These are phyloP conservation scores for Acrobasis suavella DNA, from an alignment of 2,888 invertebrate species.

Conservation along the genomic window DNA sequence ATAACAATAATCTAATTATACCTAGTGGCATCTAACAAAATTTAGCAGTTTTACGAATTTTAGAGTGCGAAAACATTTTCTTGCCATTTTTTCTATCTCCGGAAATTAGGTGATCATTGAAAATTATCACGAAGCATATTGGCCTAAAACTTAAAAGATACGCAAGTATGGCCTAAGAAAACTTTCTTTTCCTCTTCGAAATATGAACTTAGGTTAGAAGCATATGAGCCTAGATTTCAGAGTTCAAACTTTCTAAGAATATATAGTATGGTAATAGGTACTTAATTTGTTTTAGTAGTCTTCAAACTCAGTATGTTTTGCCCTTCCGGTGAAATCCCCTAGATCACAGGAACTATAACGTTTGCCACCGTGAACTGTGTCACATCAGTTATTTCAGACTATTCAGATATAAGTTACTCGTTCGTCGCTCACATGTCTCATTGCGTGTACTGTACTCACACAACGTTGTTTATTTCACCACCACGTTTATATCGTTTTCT, in stretches of 20 bases:
- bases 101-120: too few relatives aligned
- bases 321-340: conserved; percentile 7
- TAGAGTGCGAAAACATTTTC: too few relatives aligned
- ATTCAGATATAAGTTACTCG: not conserved
- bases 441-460: not conserved
- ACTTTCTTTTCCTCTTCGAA: too few relatives aligned
- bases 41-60: too few relatives aligned
- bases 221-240: too few relatives aligned
- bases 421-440: not conserved
- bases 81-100: too few relatives aligned
- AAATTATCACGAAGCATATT: too few relatives aligned
- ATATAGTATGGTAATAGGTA: not conserved
- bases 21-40: too few relatives aligned
- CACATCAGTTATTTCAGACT: conserved; percentile 10
- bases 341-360: conserved; percentile 18
- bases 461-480: not conserved
- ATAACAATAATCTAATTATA: too few relatives aligned
- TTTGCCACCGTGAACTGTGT: conserved; percentile 13
- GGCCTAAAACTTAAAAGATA: too few relatives aligned
- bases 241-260: not conserved
- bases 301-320: conserved; percentile 4
- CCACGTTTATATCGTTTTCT: not conserved
- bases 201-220: too few relatives aligned
- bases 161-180: too few relatives aligned
- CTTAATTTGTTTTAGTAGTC: not conserved